phyloP scores from a whole-genome alignment of 2,888 invertebrate genomes.

The Caenorhabditis doughertyi region DNA sequence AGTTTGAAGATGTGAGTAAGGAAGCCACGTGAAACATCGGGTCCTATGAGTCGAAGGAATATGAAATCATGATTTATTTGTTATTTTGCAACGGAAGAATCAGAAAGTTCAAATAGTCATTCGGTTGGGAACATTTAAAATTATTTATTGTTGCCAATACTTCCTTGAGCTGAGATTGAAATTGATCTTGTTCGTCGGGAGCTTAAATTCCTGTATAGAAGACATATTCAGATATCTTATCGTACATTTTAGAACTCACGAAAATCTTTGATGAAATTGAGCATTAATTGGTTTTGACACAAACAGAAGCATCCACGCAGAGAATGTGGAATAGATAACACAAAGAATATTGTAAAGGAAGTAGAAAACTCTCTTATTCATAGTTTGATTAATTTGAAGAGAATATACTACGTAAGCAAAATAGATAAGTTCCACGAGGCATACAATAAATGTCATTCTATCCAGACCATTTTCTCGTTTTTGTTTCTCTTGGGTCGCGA shows the following conservation, averaged over 20 bases:
- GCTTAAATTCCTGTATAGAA: not conserved
- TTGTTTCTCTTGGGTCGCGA: slow-evolving; percentile 30
- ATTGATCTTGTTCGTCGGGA: slow-evolving; percentile 15
- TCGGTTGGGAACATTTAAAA: too few relatives aligned
- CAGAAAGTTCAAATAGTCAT: slow-evolving; percentile 13
- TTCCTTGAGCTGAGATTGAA: slow-evolving; percentile 46
- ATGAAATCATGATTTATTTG: slow-evolving; percentile 11
- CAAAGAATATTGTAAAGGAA: slow-evolving; percentile 60
- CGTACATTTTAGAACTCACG: not conserved
- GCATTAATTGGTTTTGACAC: slow-evolving; percentile 55
- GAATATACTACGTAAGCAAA: slow-evolving; percentile 56
- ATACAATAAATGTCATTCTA: slow-evolving; percentile 60
- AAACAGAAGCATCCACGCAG: slow-evolving; percentile 62
- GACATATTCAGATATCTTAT: not conserved
- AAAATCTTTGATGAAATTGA: slow-evolving; percentile 33
- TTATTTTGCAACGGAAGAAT: not conserved
- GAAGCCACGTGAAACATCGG: not conserved
- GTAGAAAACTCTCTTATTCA: slow-evolving; percentile 62
- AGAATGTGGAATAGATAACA: slow-evolving; percentile 56
- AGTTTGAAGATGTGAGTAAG: slow-evolving; percentile 21
- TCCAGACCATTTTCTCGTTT: slow-evolving; percentile 45
- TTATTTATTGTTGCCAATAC: slow-evolving; percentile 31
- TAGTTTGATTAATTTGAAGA: slow-evolving; percentile 36
- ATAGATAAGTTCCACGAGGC: slow-evolving; percentile 53
- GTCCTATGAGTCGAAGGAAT: not conserved